phyloP scores from a whole-genome alignment of 1,140 invertebrate genomes.

The Trichogramma pretiosum region DNA sequence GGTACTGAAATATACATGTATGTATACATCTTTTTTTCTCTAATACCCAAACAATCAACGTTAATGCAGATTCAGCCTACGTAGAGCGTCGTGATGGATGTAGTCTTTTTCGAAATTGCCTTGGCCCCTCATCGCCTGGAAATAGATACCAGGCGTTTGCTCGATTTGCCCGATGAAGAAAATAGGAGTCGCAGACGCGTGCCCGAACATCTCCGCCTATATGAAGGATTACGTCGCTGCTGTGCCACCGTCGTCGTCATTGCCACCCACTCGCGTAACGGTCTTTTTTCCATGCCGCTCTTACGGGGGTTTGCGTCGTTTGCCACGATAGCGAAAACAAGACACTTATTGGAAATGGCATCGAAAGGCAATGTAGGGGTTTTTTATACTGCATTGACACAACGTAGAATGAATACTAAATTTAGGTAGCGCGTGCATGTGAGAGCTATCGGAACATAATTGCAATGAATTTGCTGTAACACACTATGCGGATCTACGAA shows the following conservation, averaged over 20 bases:
- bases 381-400: no score
- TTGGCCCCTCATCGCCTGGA: neutral
- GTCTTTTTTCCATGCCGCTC: neutral
- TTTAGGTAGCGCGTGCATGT: neutral
- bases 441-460: conserved; percentile 3
- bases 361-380: neutral
- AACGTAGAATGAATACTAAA: no score
- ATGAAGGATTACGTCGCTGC: conserved; percentile 9
- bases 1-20: no score
- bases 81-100: conserved; percentile 6
- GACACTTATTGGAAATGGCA: conserved; percentile 14
- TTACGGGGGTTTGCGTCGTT: no score
- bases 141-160: neutral
- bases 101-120: conserved; percentile 9
- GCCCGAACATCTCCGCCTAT: neutral
- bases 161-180: no score
- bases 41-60: conserved; percentile 14
- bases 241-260: conserved; percentile 1
- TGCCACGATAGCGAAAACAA: neutral
- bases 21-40: no score
- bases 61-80: conserved; percentile 16
- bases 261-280: neutral
- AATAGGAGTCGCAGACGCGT: neutral
- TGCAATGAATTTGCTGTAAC: conserved; percentile 12
- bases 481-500: no score